Evolutionary conservation across 2,888 invertebrate species (phyloP), one percentile per base, ranked within the genome.

Genomic region (Melinaea menophilus): DNA sequence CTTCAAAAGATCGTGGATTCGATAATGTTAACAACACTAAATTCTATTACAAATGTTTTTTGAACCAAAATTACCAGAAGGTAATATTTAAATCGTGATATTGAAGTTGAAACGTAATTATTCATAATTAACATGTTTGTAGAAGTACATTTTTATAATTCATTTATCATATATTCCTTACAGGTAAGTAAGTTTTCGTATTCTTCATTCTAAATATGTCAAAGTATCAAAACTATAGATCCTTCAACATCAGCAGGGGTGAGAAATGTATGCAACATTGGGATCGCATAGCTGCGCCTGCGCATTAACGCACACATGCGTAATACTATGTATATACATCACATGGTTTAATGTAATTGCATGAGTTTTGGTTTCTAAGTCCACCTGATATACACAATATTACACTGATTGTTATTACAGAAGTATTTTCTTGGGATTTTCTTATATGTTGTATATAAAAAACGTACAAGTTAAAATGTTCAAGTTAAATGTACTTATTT

Each of bases 251-350:
- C 58, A 68, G 77, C 75, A 76, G 79, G 80, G 81, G 79, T 79
- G 80, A 78, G 79, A 79, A 74, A 66, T 71, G 75, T 73, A 71
- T 74, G 75, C 73, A 78, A 77, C 75, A 75, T 73, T 71, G 71
- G 72, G 75, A 72, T 72, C 69, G 71, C 72, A 71, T 71, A 71
- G 67, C 69, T 71, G 74, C 69, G 61, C 63, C 65, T 72, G 70
- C 72, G 73, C 72, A 71, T 71, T 67, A 66, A 71, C 75, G 54
- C 71, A 72, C 73, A 71, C 73, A 69, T 11, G 31, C 41, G 55
- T 34, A 51, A 47, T 31, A 5, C 51, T 22, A 22, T 22, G 22
- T 22, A 31, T 31, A 51, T 31, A 51, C 51, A n/a, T 51, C 5
- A 5, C 22, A 2, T 11, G 31, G 46, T 58, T 46, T 58, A 46